Evolutionary conservation across 2,113 vertebrate genomes (phyloP), one percentile per base, ranked within the genome.

Genomic region (Grantiella picta): DNA sequence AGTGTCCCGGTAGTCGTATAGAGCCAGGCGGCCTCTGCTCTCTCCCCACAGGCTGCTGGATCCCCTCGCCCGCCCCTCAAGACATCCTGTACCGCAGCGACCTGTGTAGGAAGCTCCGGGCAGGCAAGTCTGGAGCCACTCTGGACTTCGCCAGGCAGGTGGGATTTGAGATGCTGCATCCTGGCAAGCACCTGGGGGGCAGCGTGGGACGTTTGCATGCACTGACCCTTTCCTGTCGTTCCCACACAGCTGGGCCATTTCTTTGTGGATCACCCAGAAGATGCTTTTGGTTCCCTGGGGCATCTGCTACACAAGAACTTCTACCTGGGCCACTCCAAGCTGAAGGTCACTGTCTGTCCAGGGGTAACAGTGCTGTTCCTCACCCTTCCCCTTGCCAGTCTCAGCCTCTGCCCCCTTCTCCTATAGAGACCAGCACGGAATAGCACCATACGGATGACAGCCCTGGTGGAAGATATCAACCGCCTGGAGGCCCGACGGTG

Each of bases 211-310:
- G 27, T 38, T 50, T 10, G 12, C 6, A 4, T 2, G 0, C 27
- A 27, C 28, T 25, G 24, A 3, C 12, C 7, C 6, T 25, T 73
- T 29, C 4, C 2, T 18, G 1, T 33, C 7, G 5, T 20, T 60
- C 29, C 4, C 1, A 0, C 21, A 6, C 59, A 96, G 95, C 56
- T 96, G 22, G 47, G 95, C 6, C 82, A 95, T 66, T 96, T 96
- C 65, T 96, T 96, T 29, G 52, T 94, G 88, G 94, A 96, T 87
- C 94, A 96, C 65, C 94, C 95, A 0, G 94, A 96, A 73, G 95
- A 96, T 0, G 95, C 88, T 0, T 96, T 96, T 77, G 94, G 94
- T 12, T 90, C 95, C 15, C 23, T 96, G 64, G 95, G 95, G 25
- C 73, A 0, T 24, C 47, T 96, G 73, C 78, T 96, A 56, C 94